Base-by-base conservation (phyloP, 2,888 invertebrate species). In the Rhagium mordax region DNA sequence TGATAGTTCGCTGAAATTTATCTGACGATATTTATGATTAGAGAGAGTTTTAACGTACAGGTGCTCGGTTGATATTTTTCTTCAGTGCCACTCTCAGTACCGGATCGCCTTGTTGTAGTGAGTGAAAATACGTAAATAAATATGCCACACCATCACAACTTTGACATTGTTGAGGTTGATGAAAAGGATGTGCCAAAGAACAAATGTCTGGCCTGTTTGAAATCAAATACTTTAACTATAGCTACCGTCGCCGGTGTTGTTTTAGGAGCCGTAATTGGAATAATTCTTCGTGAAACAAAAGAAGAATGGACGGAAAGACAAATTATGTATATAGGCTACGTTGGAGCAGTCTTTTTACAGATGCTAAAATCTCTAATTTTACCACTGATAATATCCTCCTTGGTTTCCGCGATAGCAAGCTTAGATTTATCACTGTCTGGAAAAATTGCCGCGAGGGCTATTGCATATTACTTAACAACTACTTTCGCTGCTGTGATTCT, bases 321-420 rank as follows among this genome's bases (percentile, higher is more conserved):
- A 80, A 88, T 93, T 51, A 92, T 93, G 90, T 94, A 94, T 85
- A 88, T 94, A 53, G 90, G 91, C 88, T 91, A 71, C 59, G 13
- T 72, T 18, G 82, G 82, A 16, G 93, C 94, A 83, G 86, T 95
- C 60, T 93, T 94, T 81, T 89, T 95, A 78, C 89, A 93, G 75
- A 94, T 94, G 92, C 89, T 95, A 67, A 94, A 94, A 86, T 91
- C 92, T 73, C 89, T 95, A 71, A 94, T 95, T 80, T 87, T 95
- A 61, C 95, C 95, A 0, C 89, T 95, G 74, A 92, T 94, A 74
- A 88, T 92, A n/a, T 89, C 92, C 1, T 92, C 92, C 13, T 89
- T 94, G 74, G 89, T 94, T 59, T 91, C 93, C 3, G 94, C 94
- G 16, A 91, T 94, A 75, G 93, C 93, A 13, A 91, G 91, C 57